Conservation (phyloP, 1,140 invertebrate species). For the Atta texana region DNA sequence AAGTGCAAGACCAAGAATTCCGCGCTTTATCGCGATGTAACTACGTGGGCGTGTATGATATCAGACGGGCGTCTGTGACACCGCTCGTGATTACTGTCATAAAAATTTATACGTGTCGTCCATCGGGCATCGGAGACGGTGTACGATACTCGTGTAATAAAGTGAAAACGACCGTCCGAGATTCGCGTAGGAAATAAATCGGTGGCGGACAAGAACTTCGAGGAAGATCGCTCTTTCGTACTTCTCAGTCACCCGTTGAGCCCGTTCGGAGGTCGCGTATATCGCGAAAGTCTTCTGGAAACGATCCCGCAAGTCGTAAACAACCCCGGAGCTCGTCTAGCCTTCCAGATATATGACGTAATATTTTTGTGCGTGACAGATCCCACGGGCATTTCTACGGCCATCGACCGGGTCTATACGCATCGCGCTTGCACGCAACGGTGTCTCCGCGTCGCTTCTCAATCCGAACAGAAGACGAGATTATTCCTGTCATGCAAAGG, state of each 20-base stretch:
- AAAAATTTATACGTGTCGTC: constrained; percentile 74
- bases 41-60: constrained; percentile 60
- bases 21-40: constrained; percentile 65
- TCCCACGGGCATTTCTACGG: constrained; percentile 74
- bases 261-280: constrained; percentile 68
- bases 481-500: constrained; percentile 7
- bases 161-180: constrained; percentile 76
- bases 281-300: constrained; percentile 77
- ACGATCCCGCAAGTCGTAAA: constrained; percentile 79
- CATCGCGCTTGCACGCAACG: constrained; percentile 73
- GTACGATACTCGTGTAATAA: constrained; percentile 72
- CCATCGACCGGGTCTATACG: constrained; percentile 74
- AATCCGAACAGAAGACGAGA: constrained; percentile 25
- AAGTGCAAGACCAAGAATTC: constrained; percentile 32
- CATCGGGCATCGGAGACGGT: constrained; percentile 58
- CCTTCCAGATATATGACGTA: constrained; percentile 78
- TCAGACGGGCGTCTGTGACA: constrained; percentile 63
- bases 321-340: constrained; percentile 77
- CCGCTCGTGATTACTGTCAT: constrained; percentile 68
- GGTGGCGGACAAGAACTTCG: constrained; percentile 65
- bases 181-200: constrained; percentile 74
- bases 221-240: constrained; percentile 71
- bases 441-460: constrained; percentile 34
- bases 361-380: constrained; percentile 81
- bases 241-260: constrained; percentile 76